Percentiles rank a stretch among this genome's conserved stretches.
These are phyloP conservation scores for Ispidina lecontei DNA, from an alignment of 2,797 vertebrate species.

Conservation along the genomic window DNA sequence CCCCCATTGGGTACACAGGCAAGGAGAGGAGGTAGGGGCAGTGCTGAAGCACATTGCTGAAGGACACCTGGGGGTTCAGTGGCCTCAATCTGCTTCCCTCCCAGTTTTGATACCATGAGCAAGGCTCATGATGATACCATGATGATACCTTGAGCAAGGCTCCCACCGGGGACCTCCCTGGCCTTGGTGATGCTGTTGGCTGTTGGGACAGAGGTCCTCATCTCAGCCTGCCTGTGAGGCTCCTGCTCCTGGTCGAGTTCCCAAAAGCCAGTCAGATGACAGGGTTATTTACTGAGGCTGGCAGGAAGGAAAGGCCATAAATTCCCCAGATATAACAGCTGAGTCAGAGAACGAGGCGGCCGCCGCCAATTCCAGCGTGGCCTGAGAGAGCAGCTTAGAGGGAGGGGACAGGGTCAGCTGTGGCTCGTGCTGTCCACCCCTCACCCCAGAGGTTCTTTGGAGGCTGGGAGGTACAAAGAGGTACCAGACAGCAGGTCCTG, in stretches of 20 bases:
- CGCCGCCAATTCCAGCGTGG: background rate
- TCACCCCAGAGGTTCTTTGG: background rate
- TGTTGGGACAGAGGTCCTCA: background rate
- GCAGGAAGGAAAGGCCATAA: slow-evolving; percentile 68
- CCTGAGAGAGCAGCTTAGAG: background rate
- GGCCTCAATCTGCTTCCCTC: background rate
- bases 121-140: too few relatives aligned
- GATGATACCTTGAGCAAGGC: accelerated
- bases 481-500: background rate
- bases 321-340: slow-evolving; percentile 52
- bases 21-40: background rate
- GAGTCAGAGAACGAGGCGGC: slow-evolving; percentile 21
- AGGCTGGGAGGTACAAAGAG: background rate
- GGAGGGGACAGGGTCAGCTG: background rate
- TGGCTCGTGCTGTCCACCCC: background rate
- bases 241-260: background rate
- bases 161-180: background rate
- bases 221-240: background rate
- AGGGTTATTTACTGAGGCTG: slow-evolving; percentile 48
- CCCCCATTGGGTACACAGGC: background rate
- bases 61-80: background rate
- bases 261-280: slow-evolving; percentile 44
- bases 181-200: background rate
- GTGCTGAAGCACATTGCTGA: background rate
- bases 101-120: background rate